These are phyloP conservation scores for Aurelia aurita DNA, from an alignment of 30 jellyfish, hydroid and myxozoan genomes.

Conservation along the genomic window DNA sequence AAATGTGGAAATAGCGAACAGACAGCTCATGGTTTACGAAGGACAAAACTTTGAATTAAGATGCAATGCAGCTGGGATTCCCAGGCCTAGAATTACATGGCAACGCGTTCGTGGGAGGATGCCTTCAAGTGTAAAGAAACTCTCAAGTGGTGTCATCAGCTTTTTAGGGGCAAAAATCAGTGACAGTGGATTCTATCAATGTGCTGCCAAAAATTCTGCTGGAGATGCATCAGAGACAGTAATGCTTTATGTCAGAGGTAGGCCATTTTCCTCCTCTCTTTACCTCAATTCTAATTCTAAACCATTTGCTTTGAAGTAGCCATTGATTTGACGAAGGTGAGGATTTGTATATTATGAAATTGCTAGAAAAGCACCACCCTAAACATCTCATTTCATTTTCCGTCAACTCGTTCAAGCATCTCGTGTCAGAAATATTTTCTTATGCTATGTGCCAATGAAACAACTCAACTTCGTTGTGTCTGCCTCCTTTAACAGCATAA, in stretches of 20 bases:
- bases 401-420: too few relatives aligned
- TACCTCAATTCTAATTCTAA: too few relatives aligned
- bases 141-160: not conserved
- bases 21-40: not conserved
- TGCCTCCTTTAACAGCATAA: too few relatives aligned
- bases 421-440: too few relatives aligned
- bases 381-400: too few relatives aligned
- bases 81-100: slow-evolving; percentile 36
- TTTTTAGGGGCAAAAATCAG: not conserved
- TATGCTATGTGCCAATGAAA: too few relatives aligned
- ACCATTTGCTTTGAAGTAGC: too few relatives aligned
- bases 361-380: too few relatives aligned
- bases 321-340: too few relatives aligned
- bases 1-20: not conserved
- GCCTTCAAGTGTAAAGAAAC: not conserved
- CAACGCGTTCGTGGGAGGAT: slow-evolving; percentile 4
- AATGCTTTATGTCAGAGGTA: not conserved
- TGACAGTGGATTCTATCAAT: slow-evolving; percentile 31
- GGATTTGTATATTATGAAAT: too few relatives aligned
- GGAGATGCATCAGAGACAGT: not conserved
- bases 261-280: not conserved
- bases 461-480: too few relatives aligned
- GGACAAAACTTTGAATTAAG: not conserved
- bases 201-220: slow-evolving; percentile 8
- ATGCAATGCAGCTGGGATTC: slow-evolving; percentile 39